Evolutionary conservation across 2,888 invertebrate genomes (phyloP).

Genomic region (Drosophila limbata): DNA sequence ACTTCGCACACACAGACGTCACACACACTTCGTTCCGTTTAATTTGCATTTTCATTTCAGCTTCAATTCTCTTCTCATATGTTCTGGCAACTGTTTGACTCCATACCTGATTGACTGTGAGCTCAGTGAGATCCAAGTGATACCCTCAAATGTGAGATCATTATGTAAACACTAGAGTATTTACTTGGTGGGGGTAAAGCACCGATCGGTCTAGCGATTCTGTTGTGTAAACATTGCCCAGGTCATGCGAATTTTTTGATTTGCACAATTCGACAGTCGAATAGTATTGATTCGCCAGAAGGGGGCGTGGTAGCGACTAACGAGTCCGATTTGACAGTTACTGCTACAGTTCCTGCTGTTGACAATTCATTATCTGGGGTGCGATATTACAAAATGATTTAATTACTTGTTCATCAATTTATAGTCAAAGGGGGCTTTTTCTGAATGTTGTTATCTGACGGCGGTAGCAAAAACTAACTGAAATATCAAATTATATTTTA

Average conservation of each 20-base stretch:
- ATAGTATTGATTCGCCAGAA: background rate
- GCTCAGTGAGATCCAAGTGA: background rate
- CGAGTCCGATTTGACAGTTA: background rate
- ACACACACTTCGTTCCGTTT: constrained; percentile 3
- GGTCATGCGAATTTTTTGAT: constrained; percentile 11
- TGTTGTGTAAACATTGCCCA: constrained; percentile 25
- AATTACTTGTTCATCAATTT: constrained; percentile 49
- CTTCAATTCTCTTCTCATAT: background rate
- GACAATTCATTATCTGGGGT: constrained; percentile 59
- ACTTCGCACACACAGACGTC: constrained; percentile 13
- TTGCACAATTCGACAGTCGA: constrained; percentile 3
- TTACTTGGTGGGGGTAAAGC: constrained; percentile 42
- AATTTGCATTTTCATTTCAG: constrained; percentile 11
- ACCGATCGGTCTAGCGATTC: constrained; percentile 23
- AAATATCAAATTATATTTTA: constrained; percentile 44
- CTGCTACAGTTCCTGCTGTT: constrained; percentile 27
- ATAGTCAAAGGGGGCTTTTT: constrained; percentile 46
- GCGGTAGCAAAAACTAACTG: constrained; percentile 30
- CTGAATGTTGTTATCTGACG: constrained; percentile 23
- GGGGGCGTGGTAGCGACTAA: background rate
- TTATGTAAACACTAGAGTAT: constrained; percentile 16
- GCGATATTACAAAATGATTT: constrained; percentile 55
- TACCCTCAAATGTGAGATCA: background rate
- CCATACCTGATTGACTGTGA: background rate
- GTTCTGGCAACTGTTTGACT: background rate